These are phyloP conservation scores for Indri indri DNA, from an alignment of 2,113 vertebrate genomes.

Conservation along the genomic window DNA sequence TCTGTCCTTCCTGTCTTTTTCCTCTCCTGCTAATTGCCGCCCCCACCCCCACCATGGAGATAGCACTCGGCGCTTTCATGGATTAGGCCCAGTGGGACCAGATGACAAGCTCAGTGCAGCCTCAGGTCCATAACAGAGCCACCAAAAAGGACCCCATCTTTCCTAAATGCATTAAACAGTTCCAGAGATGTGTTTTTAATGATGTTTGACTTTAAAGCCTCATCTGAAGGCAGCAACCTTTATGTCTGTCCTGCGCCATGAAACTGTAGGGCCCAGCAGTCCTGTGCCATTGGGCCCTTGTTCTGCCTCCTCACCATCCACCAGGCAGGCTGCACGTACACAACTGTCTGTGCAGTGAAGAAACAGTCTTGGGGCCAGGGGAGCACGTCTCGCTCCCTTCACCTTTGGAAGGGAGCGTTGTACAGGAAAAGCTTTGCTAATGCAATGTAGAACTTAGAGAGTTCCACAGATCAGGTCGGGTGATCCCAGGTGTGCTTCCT, in stretches of 20 bases:
- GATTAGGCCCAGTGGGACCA: not conserved
- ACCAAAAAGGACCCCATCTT: not conserved
- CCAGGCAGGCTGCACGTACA: rapidly evolving
- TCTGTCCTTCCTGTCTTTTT: not conserved
- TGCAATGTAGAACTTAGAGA: rapidly evolving
- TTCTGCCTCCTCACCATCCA: not conserved
- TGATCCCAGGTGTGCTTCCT: not conserved
- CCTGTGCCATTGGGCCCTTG: not conserved
- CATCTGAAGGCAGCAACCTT: not conserved
- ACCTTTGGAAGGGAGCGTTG: not conserved
- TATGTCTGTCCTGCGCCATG: not conserved
- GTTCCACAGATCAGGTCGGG: rapidly evolving
- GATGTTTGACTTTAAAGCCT: not conserved
- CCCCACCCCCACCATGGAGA: not conserved
- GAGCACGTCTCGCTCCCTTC: not conserved
- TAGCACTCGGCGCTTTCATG: rapidly evolving
- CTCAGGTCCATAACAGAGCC: not conserved
- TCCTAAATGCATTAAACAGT: too few species aligned
- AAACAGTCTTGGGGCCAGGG: not conserved
- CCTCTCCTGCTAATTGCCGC: rapidly evolving
- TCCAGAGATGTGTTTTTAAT: not conserved
- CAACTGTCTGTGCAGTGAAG: not conserved
- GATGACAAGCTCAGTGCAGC: not conserved
- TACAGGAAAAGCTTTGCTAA: not conserved
- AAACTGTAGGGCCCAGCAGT: rapidly evolving